phyloP scores from a whole-genome alignment of 2,888 invertebrate genomes.

The Drymonia ruficornis region DNA sequence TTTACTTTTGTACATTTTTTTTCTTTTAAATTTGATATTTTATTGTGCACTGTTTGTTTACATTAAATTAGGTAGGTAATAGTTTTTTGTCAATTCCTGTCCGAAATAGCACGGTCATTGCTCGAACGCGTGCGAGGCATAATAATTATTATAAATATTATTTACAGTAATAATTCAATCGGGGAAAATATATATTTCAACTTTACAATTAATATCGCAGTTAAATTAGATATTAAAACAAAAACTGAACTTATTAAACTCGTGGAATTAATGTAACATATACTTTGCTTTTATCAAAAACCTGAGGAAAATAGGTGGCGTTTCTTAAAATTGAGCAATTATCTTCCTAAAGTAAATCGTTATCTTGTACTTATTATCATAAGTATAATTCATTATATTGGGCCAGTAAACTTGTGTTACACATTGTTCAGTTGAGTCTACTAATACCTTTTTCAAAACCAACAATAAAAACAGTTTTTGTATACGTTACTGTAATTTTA shows the following conservation, averaged over 20 bases:
- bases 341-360: conserved; percentile 71
- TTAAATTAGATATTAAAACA: neutral
- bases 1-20: conserved; percentile 59
- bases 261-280: neutral
- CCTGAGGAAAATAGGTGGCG: conserved; percentile 30
- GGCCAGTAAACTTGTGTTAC: conserved; percentile 36
- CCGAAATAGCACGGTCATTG: conserved; percentile 53
- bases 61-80: conserved; percentile 41
- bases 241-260: conserved; percentile 9
- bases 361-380: conserved; percentile 76
- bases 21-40: conserved; percentile 42
- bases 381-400: conserved; percentile 57
- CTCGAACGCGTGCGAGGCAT: conserved; percentile 35
- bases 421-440: conserved; percentile 29
- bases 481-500: conserved; percentile 47
- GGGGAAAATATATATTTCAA: neutral
- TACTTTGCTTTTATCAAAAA: conserved; percentile 14
- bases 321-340: conserved; percentile 79
- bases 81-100: conserved; percentile 65
- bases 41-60: conserved; percentile 40
- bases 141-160: conserved; percentile 30
- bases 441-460: conserved; percentile 35
- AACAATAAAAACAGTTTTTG: conserved; percentile 36
- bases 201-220: neutral
- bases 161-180: conserved; percentile 25